Base-by-base conservation (phyloP, 2,888 invertebrate genomes). In the Sceliomorpha sp. region DNA sequence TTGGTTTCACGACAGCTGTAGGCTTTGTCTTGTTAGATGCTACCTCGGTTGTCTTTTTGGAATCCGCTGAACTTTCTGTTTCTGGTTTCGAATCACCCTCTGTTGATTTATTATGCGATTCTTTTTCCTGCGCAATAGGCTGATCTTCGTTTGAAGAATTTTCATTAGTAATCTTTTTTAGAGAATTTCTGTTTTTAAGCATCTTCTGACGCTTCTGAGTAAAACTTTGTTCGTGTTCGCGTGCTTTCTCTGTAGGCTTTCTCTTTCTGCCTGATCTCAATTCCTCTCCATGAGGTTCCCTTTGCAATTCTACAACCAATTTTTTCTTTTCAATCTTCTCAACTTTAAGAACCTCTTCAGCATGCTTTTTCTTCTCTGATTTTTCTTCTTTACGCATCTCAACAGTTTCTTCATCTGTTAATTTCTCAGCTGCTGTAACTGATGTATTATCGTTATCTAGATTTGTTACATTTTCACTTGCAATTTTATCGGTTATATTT, bases 261-360 rank as follows among this genome's bases (percentile, higher is more conserved):
- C 88, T 74, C 50, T 88, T 88, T 29, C 88, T 83, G 2, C 88
- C 87, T 0, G 87, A 86, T 39, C 88, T 77, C 1, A 85, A 81
- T 17, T 86, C 86, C 14, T 87, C 87, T 4, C 62, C 4, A 37
- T 79, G 37, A n/a, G 58, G 7, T 34, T 72, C 62, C 0, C 42
- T 4, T 1, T 1, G 14, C 4, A 48, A 60, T 17, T 51, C 20
- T 13, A 13, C 13, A 4, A 24, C 31, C 34, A 9, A 50, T 37
- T 24, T 58, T 12, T 58, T 42, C 29, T 55, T 64, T 32, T 71
- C 53, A 7, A 10, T 62, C 9, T 67, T 48, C 39, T 47, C 59
- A 55, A 70, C 47, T 50, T 48, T 71, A 0, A 26, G 31, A 34
- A 39, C 60, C 7, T 60, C 69, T 5, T 7, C 14, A 13, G 34